Evolutionary conservation across 2,797 vertebrate genomes (phyloP).

Genomic region (Enteromius mattozi): DNA sequence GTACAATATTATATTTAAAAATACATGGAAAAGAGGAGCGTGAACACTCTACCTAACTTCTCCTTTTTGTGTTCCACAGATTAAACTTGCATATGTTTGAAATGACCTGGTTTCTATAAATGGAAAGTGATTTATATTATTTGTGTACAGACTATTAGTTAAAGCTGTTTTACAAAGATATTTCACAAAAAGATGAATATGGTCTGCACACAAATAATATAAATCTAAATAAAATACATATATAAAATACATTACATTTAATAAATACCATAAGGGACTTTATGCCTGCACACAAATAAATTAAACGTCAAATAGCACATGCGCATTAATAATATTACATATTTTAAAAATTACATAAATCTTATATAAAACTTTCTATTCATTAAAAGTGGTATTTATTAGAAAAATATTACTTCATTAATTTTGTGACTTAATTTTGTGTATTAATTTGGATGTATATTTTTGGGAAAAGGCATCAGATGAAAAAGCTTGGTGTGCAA

Average conservation of each 20-base stretch:
- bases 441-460: not conserved
- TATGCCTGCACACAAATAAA: not conserved
- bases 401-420: not conserved
- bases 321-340: not conserved
- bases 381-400: not conserved
- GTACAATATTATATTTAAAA: not conserved
- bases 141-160: not conserved
- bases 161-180: not conserved
- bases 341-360: not conserved
- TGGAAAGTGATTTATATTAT: not conserved
- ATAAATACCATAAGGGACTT: not conserved
- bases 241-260: not conserved
- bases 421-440: not conserved
- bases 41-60: not conserved
- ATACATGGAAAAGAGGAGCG: not conserved
- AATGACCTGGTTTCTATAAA: not conserved
- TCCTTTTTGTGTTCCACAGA: not conserved
- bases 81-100: not conserved
- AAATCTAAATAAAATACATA: not conserved
- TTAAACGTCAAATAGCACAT: not conserved
- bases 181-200: not conserved
- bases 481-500: not conserved
- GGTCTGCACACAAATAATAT: not conserved
- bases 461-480: not conserved
- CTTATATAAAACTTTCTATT: not conserved